These are phyloP conservation scores for Palythoa heliodiscus DNA, from an alignment of 92 coral and sea anemone genomes.

Conservation along the genomic window DNA sequence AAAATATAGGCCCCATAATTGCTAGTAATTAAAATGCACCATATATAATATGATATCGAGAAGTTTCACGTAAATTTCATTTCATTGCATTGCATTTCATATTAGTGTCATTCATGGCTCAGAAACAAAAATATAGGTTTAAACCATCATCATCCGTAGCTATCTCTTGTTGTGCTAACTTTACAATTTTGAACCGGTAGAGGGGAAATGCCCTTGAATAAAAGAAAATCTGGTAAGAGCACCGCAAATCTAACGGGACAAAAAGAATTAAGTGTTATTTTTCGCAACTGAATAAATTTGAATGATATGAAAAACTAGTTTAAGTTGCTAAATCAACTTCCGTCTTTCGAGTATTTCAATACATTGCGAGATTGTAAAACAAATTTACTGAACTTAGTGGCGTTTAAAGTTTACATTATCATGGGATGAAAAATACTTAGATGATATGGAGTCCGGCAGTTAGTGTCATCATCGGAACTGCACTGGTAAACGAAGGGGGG, in stretches of 20 bases:
- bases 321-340: constrained; percentile 94
- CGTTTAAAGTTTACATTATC: constrained; percentile 56
- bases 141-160: constrained; percentile 22
- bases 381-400: constrained; percentile 63
- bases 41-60: constrained; percentile 57
- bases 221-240: constrained; percentile 27
- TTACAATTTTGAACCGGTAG: not conserved
- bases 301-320: constrained; percentile 84
- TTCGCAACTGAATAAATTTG: constrained; percentile 64
- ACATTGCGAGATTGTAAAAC: constrained; percentile 72
- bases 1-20: constrained; percentile 62
- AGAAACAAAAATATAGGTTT: not conserved
- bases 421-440: constrained; percentile 31
- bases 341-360: constrained; percentile 88
- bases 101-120: constrained; percentile 67
- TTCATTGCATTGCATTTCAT: constrained; percentile 55
- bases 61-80: constrained; percentile 50
- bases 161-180: not conserved
- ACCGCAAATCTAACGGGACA: constrained; percentile 34
- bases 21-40: constrained; percentile 64
- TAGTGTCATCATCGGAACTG: constrained; percentile 7
- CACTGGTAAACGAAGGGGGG: not conserved
- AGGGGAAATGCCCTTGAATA: constrained; percentile 30
- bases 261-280: constrained; percentile 49
- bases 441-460: constrained; percentile 10